These are phyloP conservation scores for Thunnus maccoyii DNA, from an alignment of 2,113 vertebrate species.

Conservation along the genomic window DNA sequence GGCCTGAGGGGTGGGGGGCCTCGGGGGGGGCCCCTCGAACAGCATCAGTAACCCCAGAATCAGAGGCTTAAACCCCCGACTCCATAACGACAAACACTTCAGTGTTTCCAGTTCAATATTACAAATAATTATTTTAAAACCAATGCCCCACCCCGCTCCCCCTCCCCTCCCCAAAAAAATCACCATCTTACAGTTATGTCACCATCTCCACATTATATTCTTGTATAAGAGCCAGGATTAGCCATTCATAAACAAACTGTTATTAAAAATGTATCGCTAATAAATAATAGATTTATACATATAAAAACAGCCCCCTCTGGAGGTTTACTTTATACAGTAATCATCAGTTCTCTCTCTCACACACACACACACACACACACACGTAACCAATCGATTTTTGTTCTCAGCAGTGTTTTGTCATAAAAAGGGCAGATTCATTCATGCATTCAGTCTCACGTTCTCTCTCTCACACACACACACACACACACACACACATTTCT, in stretches of 20 bases:
- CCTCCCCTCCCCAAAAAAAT: slow-evolving; percentile 1
- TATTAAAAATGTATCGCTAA: slow-evolving; percentile 81
- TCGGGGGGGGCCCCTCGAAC: neutral
- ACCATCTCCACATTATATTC: slow-evolving; percentile 44
- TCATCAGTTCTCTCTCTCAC: slow-evolving; percentile 43
- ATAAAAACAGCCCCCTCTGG: slow-evolving; percentile 75
- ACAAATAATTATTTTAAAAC: slow-evolving; percentile 24
- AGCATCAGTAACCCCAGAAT: slow-evolving; percentile 49
- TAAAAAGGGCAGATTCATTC: slow-evolving; percentile 46
- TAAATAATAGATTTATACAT: slow-evolving; percentile 85
- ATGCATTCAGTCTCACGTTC: neutral
- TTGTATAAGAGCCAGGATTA: slow-evolving; percentile 54
- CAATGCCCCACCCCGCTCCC: neutral
- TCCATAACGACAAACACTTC: slow-evolving; percentile 23
- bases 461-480: neutral
- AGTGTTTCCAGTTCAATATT: slow-evolving; percentile 36
- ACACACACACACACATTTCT: slow-evolving; percentile 1
- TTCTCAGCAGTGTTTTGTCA: slow-evolving; percentile 61
- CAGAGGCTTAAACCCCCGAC: slow-evolving; percentile 18
- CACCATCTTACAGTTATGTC: slow-evolving; percentile 36
- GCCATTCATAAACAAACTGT: slow-evolving; percentile 68
- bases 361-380: neutral
- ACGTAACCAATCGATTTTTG: slow-evolving; percentile 14
- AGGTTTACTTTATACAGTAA: slow-evolving; percentile 75
- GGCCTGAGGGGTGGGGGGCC: neutral